Percentiles rank a stretch among this genome's conserved stretches.
Evolutionary conservation across 2,888 invertebrate genomes (phyloP).

Genomic region (Lepidocyrtoides sp.): DNA sequence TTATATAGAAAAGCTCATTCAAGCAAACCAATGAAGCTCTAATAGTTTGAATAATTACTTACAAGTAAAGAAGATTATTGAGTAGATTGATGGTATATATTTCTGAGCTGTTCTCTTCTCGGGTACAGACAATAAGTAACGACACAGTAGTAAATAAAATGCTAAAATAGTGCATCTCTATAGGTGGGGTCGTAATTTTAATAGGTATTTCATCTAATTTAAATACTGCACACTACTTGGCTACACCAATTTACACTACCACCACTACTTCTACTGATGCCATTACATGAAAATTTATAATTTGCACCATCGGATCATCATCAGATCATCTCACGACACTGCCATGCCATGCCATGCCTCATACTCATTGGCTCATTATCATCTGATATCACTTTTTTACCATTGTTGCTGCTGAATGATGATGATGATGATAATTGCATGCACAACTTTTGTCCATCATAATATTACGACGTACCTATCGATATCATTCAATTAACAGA

Average conservation of each 20-base stretch:
- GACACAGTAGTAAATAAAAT: not conserved
- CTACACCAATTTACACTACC: too few relatives aligned
- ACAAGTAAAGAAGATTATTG: not conserved
- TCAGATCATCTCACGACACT: not conserved
- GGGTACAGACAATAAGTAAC: not conserved
- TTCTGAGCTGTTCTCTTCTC: not conserved
- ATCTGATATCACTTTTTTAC: not conserved
- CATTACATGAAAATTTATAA: slow-evolving; percentile 17
- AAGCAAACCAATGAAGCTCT: not conserved
- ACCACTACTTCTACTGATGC: too few relatives aligned
- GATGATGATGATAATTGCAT: too few relatives aligned
- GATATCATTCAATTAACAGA: slow-evolving; percentile 68
- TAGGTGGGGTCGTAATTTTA: slow-evolving; percentile 53
- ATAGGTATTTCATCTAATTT: not conserved
- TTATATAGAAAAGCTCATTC: not conserved
- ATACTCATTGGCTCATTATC: too few relatives aligned
- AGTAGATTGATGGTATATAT: not conserved
- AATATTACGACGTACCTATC: slow-evolving; percentile 16
- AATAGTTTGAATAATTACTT: not conserved
- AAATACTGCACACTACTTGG: not conserved
- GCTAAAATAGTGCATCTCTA: too few relatives aligned
- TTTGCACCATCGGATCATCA: slow-evolving; percentile 8
- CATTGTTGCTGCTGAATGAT: too few relatives aligned
- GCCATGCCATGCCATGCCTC: too few relatives aligned
- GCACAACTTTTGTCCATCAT: too few relatives aligned